Evolutionary conservation across 2,797 vertebrate species (phyloP), one percentile per base, ranked within the genome.

Genomic region (Labroides dimidiatus): DNA sequence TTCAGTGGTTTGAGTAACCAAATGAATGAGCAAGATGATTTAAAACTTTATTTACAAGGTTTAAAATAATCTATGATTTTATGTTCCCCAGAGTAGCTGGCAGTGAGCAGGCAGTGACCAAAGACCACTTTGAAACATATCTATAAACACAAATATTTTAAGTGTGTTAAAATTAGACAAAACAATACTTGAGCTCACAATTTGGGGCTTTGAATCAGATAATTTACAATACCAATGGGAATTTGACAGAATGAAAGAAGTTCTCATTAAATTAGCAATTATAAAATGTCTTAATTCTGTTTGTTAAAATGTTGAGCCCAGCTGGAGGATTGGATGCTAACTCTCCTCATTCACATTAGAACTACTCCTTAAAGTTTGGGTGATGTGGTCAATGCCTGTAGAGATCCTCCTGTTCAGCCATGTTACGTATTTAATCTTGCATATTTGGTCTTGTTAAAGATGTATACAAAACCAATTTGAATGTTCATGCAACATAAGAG

Each of bases 1-100:
- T 81, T 66, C 72, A 78, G 72, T 0, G 65, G 69, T 73, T 76
- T 59, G 48, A 78, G 63, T 37, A 21, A 72, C 67, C 72, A 69
- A 77, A 74, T 69, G 52, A 80, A 71, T 65, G 66, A 57, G 45
- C 53, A 56, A 59, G 21, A 39, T 19, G 23, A 69, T 68, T 80
- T 68, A 56, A 82, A 82, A 64, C 44, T 64, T 66, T 27, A 72
- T 75, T 64, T 36, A 62, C 19, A 37, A 62, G 21, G 42, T 66
- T 73, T 23, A 62, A 72, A 74, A 67, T 66, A 60, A 72, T 77
- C 33, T 65, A 55, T 64, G 43, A 59, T 42, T 61, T 39, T 16
- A 51, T 11, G 10, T 72, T 74, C 61, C 63, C 61, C 61, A 76
- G 48, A 63, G 33, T 16, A 55, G 51, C 39, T 20, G 49, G 56